These are phyloP conservation scores for Silurus lanzhouensis DNA, from an alignment of 2,797 vertebrate species.

Conservation along the genomic window DNA sequence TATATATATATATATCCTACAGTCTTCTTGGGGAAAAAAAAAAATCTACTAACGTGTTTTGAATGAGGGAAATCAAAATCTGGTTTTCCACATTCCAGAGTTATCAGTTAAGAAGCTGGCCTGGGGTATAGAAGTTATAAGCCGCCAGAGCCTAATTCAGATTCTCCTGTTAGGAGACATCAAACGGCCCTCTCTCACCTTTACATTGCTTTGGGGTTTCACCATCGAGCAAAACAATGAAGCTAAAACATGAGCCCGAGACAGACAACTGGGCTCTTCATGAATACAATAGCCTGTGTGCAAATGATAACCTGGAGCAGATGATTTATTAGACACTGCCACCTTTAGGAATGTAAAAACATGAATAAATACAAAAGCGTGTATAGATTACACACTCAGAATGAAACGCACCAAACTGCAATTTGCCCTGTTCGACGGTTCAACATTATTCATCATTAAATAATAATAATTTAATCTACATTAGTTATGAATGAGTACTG, in stretches of 20 bases:
- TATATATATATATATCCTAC: background rate
- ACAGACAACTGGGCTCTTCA: slow-evolving; percentile 56
- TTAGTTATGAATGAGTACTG: background rate
- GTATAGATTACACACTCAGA: background rate
- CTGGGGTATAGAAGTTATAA: background rate
- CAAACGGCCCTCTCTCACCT: slow-evolving; percentile 68
- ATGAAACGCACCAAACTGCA: background rate
- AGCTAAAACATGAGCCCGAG: background rate
- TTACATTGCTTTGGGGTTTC: slow-evolving; percentile 48
- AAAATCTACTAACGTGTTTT: background rate
- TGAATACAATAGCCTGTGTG: slow-evolving; percentile 19
- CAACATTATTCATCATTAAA: background rate
- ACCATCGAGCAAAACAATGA: slow-evolving; percentile 49
- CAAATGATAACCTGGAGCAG: background rate
- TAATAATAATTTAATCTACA: background rate
- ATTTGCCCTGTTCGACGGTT: background rate
- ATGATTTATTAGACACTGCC: background rate
- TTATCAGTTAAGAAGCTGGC: background rate
- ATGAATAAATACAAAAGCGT: background rate
- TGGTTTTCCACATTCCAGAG: slow-evolving; percentile 18
- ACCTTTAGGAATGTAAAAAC: background rate
- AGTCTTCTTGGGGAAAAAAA: too few species aligned
- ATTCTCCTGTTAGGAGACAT: slow-evolving; percentile 61
- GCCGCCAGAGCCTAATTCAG: slow-evolving; percentile 59
- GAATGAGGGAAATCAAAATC: background rate